Base-by-base conservation (phyloP, 2,113 vertebrate genomes). In the Rissa tridactyla region DNA sequence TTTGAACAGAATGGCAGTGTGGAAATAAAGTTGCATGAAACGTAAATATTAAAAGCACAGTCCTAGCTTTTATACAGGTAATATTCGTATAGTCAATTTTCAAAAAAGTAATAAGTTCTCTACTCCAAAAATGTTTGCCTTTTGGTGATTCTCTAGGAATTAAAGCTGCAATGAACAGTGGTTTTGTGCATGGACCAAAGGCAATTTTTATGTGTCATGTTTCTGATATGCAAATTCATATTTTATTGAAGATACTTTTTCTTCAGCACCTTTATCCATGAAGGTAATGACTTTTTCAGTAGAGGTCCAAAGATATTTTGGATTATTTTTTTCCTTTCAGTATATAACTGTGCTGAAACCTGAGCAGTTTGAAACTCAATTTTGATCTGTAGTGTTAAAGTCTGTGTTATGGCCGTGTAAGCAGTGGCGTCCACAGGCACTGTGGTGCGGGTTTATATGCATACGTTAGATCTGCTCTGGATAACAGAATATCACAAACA, bases 401-500 rank as follows among this genome's bases (percentile, higher is more conserved):
- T 84, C 13, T 70, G 7, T 49, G 7, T 62, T 85, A 55, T 0
- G 9, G 2, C 57, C 18, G n/a, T 65, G 16, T 47, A 60, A 75
- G 38, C 23, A 71, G 66, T 26, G 38, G 15, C 32, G 49, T 62
- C 25, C 25, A 34, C 19, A 51, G 21, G 13, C 21, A 11, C 18
- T 15, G 29, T 58, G 13, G 27, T 46, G 22, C 25, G 42, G 29
- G 29, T 58, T 76, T 46, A 12, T 82, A 1, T 68, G 13, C 3
- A 2, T 54, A 29, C 7, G 12, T 8, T 17, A 6, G 29, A 2
- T 72, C 6, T 0, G 0, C 11, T 58, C 46, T 47, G 51, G 7
- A 2, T 84, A 57, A 21, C 23, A n/a, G 19, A 81, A 36, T 2
- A 61, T 22, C 29, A 51, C 25, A 40, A 64, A 44, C 10, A 61